phyloP scores from a whole-genome alignment of 2,113 vertebrate species.

The Globicephala melas region DNA sequence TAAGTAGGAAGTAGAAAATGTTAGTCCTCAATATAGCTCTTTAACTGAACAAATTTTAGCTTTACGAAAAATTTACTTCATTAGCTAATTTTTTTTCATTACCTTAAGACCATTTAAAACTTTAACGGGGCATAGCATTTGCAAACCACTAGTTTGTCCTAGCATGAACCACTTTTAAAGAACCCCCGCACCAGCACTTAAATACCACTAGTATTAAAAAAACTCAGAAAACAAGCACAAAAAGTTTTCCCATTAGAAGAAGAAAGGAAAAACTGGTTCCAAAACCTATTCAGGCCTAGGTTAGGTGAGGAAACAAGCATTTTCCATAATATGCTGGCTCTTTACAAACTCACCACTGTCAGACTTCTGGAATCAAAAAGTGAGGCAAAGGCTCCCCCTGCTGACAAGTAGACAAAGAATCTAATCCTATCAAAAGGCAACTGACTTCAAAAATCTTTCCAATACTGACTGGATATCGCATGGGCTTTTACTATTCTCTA shows the following conservation, averaged over 20 bases:
- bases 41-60: background rate
- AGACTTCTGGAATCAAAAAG: background rate
- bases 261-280: conserved; percentile 36
- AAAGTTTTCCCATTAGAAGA: background rate
- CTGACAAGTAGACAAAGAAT: conserved; percentile 13
- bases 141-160: background rate
- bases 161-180: conserved; percentile 1
- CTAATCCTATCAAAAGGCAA: background rate
- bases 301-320: background rate
- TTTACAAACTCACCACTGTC: background rate
- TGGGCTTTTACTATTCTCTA: background rate
- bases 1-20: background rate
- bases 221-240: background rate
- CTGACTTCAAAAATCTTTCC: background rate
- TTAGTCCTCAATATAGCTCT: background rate
- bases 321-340: background rate
- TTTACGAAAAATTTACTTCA: background rate
- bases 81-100: background rate
- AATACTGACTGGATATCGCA: background rate
- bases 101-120: background rate
- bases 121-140: background rate
- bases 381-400: conserved; percentile 65
- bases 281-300: background rate
- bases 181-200: background rate
- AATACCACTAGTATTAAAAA: background rate